phyloP scores from a whole-genome alignment of 2,888 invertebrate species.

The Luperina nickerlii region DNA sequence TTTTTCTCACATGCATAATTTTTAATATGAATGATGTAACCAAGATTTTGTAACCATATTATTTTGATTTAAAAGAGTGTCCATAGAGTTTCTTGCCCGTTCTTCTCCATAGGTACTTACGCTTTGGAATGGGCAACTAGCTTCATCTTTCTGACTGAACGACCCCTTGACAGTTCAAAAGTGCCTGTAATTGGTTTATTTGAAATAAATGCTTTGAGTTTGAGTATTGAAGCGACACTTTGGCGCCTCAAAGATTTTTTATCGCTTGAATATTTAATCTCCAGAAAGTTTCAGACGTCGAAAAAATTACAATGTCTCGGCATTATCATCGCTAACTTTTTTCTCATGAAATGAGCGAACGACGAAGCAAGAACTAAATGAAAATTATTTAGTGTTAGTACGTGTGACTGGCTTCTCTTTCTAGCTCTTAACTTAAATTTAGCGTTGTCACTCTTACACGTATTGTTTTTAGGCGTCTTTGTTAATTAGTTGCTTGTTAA shows the following conservation, averaged over 20 bases:
- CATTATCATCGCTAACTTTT: conserved; percentile 12
- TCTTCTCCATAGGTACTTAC: too few species aligned
- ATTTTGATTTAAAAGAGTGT: too few species aligned
- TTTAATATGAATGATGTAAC: too few species aligned
- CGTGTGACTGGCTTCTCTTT: conserved; percentile 18
- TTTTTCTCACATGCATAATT: too few species aligned
- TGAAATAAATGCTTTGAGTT: too few species aligned
- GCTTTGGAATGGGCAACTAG: too few species aligned
- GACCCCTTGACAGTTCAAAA: too few species aligned
- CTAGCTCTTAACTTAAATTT: not conserved
- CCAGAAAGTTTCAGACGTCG: conserved; percentile 35
- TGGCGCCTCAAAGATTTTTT: conserved; percentile 42
- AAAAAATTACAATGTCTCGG: conserved; percentile 15
- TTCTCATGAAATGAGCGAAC: conserved; percentile 2
- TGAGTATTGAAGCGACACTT: conserved; percentile 6
- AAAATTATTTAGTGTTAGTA: conserved; percentile 9
- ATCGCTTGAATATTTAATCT: conserved; percentile 53
- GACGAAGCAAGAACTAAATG: conserved; percentile 4
- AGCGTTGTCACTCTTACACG: not conserved
- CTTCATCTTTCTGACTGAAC: too few species aligned
- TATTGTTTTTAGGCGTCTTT: not conserved
- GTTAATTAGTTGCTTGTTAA: not conserved
- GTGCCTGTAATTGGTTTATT: too few species aligned
- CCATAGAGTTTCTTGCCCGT: too few species aligned
- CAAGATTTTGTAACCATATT: too few species aligned